Conservation (phyloP, 2,113 vertebrate genomes). For the Xerus inauris region DNA sequence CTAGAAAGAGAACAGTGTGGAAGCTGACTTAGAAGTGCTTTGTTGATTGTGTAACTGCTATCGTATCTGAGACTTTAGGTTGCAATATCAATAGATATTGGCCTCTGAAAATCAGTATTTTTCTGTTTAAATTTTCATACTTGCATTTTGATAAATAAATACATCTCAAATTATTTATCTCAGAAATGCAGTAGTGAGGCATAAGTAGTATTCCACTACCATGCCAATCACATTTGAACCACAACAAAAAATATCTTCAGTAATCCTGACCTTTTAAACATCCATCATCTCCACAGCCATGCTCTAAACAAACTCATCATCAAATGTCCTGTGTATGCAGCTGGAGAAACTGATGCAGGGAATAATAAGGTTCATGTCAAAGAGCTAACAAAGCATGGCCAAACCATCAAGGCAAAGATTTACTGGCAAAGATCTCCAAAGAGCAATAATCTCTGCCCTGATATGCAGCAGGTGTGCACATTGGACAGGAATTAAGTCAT, state of each 20-base stretch:
- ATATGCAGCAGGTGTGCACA: conserved; percentile 42
- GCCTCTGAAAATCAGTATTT: neutral
- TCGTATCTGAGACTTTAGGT: neutral
- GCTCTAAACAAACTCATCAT: conserved; percentile 35
- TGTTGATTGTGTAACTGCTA: neutral
- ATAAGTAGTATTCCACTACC: neutral
- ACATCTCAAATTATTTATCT: neutral
- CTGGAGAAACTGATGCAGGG: conserved; percentile 18
- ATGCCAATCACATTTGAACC: neutral
- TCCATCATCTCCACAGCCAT: neutral
- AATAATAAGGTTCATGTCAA: neutral
- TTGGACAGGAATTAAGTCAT: conserved; percentile 46
- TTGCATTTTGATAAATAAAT: neutral
- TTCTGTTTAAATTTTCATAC: neutral
- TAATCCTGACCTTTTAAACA: conserved; percentile 51
- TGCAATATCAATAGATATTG: neutral
- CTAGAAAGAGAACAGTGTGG: neutral
- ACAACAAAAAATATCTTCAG: neutral
- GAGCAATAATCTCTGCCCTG: conserved; percentile 18
- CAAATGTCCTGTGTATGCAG: conserved; percentile 18
- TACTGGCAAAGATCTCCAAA: conserved; percentile 31
- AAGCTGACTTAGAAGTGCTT: neutral
- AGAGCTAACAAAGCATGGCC: conserved; percentile 34
- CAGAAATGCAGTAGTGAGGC: neutral
- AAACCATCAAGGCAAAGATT: neutral